Evolutionary conservation across 2,888 invertebrate species (phyloP).

Genomic region (Odontocerum albicorne): DNA sequence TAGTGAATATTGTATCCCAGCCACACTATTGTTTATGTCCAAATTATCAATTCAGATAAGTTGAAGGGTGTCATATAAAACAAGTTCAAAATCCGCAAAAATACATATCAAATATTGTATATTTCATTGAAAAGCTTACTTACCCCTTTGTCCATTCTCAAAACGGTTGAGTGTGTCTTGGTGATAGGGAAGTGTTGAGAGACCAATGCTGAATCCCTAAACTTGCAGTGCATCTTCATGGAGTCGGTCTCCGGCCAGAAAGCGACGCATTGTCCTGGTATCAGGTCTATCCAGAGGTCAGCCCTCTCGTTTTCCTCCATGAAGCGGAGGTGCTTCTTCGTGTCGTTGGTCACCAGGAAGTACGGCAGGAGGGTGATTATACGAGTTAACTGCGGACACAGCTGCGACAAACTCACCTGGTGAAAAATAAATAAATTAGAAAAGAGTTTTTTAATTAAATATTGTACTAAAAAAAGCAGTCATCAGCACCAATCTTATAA

Average conservation of each 20-base stretch:
- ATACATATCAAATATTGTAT: too few species aligned
- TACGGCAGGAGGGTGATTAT: constrained; percentile 79
- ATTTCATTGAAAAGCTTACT: constrained; percentile 45
- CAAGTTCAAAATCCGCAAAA: too few species aligned
- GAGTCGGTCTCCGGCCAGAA: constrained; percentile 84
- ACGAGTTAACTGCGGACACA: constrained; percentile 74
- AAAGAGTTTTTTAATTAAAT: too few species aligned
- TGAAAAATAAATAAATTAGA: not conserved
- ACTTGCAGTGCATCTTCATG: constrained; percentile 80
- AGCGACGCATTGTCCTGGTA: constrained; percentile 67
- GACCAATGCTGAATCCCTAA: constrained; percentile 70
- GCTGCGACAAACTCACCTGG: constrained; percentile 67
- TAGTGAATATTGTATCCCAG: too few species aligned
- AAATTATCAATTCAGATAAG: too few species aligned
- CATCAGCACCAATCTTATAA: too few species aligned
- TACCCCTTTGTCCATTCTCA: constrained; percentile 83
- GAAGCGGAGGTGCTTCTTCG: constrained; percentile 63
- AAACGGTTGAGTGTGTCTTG: constrained; percentile 68
- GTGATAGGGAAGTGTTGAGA: constrained; percentile 79
- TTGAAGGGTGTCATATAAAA: too few species aligned
- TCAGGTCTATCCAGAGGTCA: constrained; percentile 79
- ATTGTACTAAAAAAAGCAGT: too few species aligned
- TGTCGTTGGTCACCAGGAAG: constrained; percentile 75
- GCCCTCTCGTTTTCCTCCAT: constrained; percentile 87
- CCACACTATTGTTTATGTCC: too few species aligned